Percentiles rank a stretch among this genome's conserved stretches.
phyloP scores from a whole-genome alignment of 2,888 invertebrate genomes.

The Poecilobothrus nobilitatus region DNA sequence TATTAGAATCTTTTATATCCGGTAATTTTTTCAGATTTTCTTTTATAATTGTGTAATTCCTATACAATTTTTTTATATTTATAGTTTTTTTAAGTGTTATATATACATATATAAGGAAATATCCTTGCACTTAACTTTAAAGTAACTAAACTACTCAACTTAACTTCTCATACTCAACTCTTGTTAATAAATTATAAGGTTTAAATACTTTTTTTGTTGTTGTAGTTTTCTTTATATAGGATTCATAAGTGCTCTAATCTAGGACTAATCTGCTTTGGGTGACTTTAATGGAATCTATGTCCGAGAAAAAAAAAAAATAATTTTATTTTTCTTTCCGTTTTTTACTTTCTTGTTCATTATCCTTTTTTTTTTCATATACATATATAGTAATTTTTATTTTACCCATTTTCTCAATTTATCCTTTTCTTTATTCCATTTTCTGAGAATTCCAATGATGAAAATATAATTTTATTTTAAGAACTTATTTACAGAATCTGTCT shows the following conservation, averaged over 20 bases:
- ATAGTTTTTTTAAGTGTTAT: background rate
- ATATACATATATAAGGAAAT: background rate
- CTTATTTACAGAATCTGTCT: too few relatives aligned
- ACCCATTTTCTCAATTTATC: too few relatives aligned
- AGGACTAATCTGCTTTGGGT: constrained; percentile 9
- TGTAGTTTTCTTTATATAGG: background rate
- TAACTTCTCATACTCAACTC: too few relatives aligned
- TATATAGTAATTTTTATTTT: too few relatives aligned
- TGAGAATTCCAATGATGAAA: too few relatives aligned
- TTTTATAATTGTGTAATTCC: background rate
- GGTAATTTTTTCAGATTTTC: background rate
- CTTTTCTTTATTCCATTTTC: too few relatives aligned
- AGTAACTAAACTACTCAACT: background rate
- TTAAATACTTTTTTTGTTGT: background rate
- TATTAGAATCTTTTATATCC: background rate
- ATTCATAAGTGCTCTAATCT: constrained; percentile 7
- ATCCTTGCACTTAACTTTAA: background rate
- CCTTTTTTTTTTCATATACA: too few relatives aligned
- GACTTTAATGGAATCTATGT: constrained; percentile 9
- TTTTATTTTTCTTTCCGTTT: too few relatives aligned
- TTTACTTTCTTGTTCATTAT: too few relatives aligned
- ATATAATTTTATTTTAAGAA: too few relatives aligned
- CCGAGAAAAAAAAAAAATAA: background rate
- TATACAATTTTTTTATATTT: too few relatives aligned
- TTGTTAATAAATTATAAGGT: background rate